Percentiles rank a stretch among this genome's conserved stretches.
Conservation (phyloP, 1,140 invertebrate genomes). For the Bombus difficillimus region DNA sequence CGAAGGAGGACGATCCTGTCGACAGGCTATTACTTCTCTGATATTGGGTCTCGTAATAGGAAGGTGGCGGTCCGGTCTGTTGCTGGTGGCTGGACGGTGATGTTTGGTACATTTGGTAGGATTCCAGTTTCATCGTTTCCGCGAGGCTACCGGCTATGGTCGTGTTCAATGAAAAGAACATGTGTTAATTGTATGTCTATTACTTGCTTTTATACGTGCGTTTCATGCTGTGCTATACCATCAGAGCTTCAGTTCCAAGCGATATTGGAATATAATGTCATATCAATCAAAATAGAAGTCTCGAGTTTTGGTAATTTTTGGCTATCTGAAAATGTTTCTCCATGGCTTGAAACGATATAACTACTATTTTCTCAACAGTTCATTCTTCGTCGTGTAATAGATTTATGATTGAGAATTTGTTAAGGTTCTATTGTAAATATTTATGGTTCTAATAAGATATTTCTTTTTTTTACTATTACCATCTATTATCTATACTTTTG, state of each 20-base stretch:
- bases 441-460: too few relatives aligned
- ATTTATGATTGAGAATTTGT: too few relatives aligned
- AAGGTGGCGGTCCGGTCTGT: constrained; percentile 83
- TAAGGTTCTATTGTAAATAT: too few relatives aligned
- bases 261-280: neutral
- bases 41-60: constrained; percentile 80
- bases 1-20: constrained; percentile 80
- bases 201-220: neutral
- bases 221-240: neutral
- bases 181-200: neutral
- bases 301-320: neutral
- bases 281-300: too few relatives aligned
- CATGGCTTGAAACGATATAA: neutral
- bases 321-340: neutral
- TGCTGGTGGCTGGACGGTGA: constrained; percentile 80
- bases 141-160: constrained; percentile 89
- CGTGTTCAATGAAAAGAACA: constrained; percentile 24
- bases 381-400: too few relatives aligned
- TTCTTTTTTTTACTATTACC: too few relatives aligned
- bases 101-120: constrained; percentile 84
- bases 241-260: neutral
- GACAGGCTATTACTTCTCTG: constrained; percentile 81
- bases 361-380: too few relatives aligned
- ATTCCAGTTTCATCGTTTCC: constrained; percentile 91
- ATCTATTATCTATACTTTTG: too few relatives aligned